These are phyloP conservation scores for Casuarius casuarius DNA, from an alignment of 2,113 vertebrate species.

Conservation along the genomic window DNA sequence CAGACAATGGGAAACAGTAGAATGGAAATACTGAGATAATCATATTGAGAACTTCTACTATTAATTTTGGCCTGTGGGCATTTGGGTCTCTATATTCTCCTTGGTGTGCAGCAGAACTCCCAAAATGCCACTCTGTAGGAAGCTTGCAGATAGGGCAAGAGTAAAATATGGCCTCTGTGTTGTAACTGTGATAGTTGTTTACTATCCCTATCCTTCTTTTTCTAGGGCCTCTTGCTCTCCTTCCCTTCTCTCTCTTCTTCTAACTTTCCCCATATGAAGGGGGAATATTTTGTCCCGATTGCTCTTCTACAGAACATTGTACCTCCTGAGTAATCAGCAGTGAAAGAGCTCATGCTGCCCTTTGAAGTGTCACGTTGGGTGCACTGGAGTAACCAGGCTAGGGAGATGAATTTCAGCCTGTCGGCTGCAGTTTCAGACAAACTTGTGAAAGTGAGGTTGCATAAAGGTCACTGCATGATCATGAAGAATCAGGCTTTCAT, in stretches of 20 bases:
- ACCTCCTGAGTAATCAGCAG: background rate
- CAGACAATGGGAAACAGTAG: background rate
- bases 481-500: background rate
- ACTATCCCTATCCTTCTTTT: background rate
- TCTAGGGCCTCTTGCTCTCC: background rate
- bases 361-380: background rate
- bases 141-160: background rate
- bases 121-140: background rate
- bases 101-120: background rate
- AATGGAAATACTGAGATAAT: background rate
- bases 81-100: background rate
- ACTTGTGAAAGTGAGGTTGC: background rate
- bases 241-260: background rate
- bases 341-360: background rate
- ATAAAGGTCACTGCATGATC: rapidly evolving
- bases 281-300: background rate
- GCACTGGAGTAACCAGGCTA: background rate
- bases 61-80: background rate
- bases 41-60: background rate
- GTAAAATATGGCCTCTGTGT: background rate
- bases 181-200: background rate
- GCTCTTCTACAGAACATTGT: background rate
- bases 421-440: background rate
- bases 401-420: rapidly evolving
- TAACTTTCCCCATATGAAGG: background rate